phyloP scores from a whole-genome alignment of 1,140 invertebrate genomes.

The Parapsyche elsis region DNA sequence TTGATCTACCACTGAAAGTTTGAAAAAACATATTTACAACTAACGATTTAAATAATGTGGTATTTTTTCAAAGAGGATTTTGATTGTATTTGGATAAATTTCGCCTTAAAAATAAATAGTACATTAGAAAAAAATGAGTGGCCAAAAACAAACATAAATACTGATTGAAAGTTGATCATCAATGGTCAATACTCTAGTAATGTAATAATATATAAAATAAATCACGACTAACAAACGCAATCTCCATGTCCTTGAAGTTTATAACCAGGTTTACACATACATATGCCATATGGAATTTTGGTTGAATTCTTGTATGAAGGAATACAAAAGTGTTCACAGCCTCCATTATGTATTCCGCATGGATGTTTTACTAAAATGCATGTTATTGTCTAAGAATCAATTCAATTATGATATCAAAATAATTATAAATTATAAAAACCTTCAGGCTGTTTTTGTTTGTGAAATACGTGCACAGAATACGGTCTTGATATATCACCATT shows the following conservation, averaged over 20 bases:
- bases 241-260: constrained; percentile 68
- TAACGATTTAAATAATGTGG: background rate
- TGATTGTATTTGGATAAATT: too few relatives aligned
- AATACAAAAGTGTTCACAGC: constrained; percentile 81
- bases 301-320: constrained; percentile 68
- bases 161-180: too few relatives aligned
- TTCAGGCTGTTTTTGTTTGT: constrained; percentile 79
- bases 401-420: background rate
- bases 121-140: too few relatives aligned
- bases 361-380: constrained; percentile 72
- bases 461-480: constrained; percentile 76
- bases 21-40: background rate
- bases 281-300: constrained; percentile 68
- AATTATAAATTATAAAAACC: constrained; percentile 58
- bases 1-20: constrained; percentile 63
- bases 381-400: constrained; percentile 42
- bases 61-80: constrained; percentile 44
- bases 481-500: constrained; percentile 68
- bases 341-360: constrained; percentile 75
- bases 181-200: too few relatives aligned
- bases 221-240: constrained; percentile 74
- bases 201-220: too few relatives aligned
- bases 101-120: too few relatives aligned
- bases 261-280: constrained; percentile 78
- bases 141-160: too few relatives aligned